A percentile compares a stretch with the other conserved stretches of the same genome.
These are phyloP conservation scores for Xiphophorus birchmanni DNA, from an alignment of 2,797 vertebrate species.

Conservation along the genomic window DNA sequence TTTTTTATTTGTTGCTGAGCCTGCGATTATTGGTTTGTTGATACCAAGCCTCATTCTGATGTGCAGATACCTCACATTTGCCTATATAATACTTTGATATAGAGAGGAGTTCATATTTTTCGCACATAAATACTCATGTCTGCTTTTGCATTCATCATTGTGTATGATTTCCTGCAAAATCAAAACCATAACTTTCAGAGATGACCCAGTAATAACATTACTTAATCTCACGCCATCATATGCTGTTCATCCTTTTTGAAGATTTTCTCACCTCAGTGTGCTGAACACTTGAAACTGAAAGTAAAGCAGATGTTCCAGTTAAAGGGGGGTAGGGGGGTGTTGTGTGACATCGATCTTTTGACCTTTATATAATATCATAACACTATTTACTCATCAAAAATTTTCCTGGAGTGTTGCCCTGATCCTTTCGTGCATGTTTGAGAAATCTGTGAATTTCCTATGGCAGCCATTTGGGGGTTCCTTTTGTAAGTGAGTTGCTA, in stretches of 20 bases:
- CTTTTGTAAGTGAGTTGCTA: background rate
- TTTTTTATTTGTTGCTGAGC: background rate
- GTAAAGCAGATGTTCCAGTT: background rate
- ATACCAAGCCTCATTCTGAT: background rate
- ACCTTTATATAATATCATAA: too few species aligned
- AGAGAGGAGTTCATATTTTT: background rate
- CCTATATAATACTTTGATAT: background rate
- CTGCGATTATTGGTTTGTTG: background rate
- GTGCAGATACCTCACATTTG: background rate
- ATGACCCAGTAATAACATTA: background rate
- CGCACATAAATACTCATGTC: too few species aligned
- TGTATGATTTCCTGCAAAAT: background rate
- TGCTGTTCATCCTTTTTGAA: background rate
- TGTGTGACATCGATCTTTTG: too few species aligned
- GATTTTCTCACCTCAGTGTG: background rate
- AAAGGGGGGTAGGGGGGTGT: too few species aligned
- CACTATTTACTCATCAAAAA: too few species aligned
- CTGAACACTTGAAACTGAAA: background rate
- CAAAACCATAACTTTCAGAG: background rate
- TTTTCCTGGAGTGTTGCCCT: too few species aligned
- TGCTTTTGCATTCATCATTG: background rate
- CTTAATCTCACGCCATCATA: background rate
- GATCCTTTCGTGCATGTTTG: too few species aligned
- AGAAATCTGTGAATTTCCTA: too few species aligned
- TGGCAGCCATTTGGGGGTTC: too few species aligned